These are phyloP conservation scores for Oxyura jamaicensis DNA, from an alignment of 2,113 vertebrate genomes.

Conservation along the genomic window DNA sequence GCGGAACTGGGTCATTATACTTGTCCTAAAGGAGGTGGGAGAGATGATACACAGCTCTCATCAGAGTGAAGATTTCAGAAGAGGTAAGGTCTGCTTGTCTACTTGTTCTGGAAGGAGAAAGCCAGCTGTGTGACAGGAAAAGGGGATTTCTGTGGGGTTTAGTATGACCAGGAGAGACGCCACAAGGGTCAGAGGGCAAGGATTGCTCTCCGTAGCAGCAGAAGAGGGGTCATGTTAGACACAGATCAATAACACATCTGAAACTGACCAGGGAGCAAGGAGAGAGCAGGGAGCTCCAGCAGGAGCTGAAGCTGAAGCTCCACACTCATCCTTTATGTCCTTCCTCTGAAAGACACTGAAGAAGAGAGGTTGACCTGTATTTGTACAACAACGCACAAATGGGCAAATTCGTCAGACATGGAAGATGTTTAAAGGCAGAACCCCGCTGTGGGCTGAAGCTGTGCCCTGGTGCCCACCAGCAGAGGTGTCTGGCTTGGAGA, in stretches of 20 bases:
- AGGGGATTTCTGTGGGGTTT: neutral
- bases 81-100: rapidly evolving
- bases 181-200: neutral
- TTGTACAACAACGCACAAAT: neutral
- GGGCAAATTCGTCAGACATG: neutral
- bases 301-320: neutral
- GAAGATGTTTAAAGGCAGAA: neutral
- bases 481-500: neutral
- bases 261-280: neutral
- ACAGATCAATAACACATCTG: neutral
- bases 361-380: neutral
- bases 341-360: neutral
- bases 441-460: neutral
- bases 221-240: neutral
- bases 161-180: neutral
- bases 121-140: neutral
- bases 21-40: neutral
- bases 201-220: neutral
- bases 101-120: neutral
- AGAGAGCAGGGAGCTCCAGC: neutral
- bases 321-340: neutral
- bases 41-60: neutral
- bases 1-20: rapidly evolving
- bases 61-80: neutral
- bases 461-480: neutral